Evolutionary conservation across 2,888 invertebrate genomes (phyloP).

Genomic region (Mactromeris polynyma): DNA sequence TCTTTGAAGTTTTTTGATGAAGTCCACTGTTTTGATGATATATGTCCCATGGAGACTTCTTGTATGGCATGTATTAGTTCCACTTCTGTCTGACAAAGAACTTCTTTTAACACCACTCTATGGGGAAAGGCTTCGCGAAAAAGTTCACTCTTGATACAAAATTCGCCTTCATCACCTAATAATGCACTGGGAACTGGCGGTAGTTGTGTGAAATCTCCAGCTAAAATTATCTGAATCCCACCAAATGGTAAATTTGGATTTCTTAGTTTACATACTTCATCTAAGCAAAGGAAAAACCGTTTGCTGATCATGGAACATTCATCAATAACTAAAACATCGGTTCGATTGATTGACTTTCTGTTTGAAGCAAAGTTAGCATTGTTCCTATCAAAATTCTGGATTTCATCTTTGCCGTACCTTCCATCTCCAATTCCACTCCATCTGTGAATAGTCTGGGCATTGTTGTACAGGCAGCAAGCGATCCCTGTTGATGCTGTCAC

Average conservation of each 20-base stretch:
- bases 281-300: slow-evolving; percentile 1
- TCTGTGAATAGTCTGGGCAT: slow-evolving; percentile 34
- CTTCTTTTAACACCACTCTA: background rate
- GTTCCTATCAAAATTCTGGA: background rate
- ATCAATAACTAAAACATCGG: slow-evolving; percentile 51
- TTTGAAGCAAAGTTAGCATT: background rate
- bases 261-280: slow-evolving; percentile 13
- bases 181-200: slow-evolving; percentile 39
- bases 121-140: slow-evolving; percentile 6
- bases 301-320: slow-evolving; percentile 36
- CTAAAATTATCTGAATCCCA: slow-evolving; percentile 35
- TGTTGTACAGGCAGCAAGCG: slow-evolving; percentile 6
- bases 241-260: background rate
- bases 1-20: slow-evolving; percentile 34
- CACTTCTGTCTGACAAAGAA: background rate
- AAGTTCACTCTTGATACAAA: slow-evolving; percentile 24
- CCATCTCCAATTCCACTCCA: slow-evolving; percentile 44
- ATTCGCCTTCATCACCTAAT: slow-evolving; percentile 26
- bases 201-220: slow-evolving; percentile 49
- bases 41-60: slow-evolving; percentile 27
- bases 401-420: background rate
- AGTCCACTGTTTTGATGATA: slow-evolving; percentile 24
- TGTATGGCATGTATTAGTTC: slow-evolving; percentile 38
- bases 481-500: slow-evolving; percentile 47
- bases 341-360: background rate